These are phyloP conservation scores for Notamacropus eugenii DNA, from an alignment of 2,797 vertebrate species.

Conservation along the genomic window DNA sequence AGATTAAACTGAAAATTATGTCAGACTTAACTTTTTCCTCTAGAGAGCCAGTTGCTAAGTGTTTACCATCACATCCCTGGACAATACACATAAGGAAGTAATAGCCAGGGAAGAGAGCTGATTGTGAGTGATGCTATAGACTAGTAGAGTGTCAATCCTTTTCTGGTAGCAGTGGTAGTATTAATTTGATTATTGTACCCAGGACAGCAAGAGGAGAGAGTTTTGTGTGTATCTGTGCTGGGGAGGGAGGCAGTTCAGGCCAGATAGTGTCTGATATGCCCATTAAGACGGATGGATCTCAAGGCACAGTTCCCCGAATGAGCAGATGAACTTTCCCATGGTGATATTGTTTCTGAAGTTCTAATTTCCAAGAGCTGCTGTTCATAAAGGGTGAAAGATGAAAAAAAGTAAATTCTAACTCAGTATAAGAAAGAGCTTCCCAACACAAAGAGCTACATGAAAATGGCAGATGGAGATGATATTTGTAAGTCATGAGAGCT, in stretches of 20 bases:
- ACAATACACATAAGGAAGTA: background rate
- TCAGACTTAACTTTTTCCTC: background rate
- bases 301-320: background rate
- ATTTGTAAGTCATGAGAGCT: no score
- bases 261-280: background rate
- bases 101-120: background rate
- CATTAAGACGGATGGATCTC: background rate
- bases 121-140: background rate
- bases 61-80: background rate
- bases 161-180: background rate
- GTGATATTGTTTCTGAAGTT: background rate
- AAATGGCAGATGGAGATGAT: background rate
- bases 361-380: background rate
- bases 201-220: background rate
- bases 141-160: background rate
- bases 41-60: background rate
- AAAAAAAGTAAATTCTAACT: background rate
- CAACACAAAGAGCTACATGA: constrained; percentile 1
- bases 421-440: background rate
- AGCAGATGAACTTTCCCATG: background rate
- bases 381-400: background rate
- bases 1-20: background rate
- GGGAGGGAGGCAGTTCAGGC: background rate
- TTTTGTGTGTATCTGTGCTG: background rate
- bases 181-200: background rate